phyloP scores from a whole-genome alignment of 2,888 invertebrate genomes.

The Drosophila demipolita region DNA sequence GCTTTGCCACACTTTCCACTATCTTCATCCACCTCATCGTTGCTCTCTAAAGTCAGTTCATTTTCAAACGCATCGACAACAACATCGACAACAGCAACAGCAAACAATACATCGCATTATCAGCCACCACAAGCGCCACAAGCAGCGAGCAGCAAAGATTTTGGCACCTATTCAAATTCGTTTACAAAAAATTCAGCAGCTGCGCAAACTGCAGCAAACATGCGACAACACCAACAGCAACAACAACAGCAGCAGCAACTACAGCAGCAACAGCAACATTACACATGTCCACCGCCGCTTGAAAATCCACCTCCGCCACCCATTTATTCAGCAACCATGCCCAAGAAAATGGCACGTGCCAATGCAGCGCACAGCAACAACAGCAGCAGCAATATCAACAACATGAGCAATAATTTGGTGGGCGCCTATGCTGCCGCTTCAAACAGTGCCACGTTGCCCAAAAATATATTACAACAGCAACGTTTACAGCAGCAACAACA shows the following conservation, averaged over 20 bases:
- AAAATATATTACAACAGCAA: slow-evolving; percentile 72
- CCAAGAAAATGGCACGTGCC: slow-evolving; percentile 70
- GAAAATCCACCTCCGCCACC: slow-evolving; percentile 84
- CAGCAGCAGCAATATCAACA: slow-evolving; percentile 33
- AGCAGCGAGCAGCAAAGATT: slow-evolving; percentile 62
- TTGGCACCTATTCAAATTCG: slow-evolving; percentile 77
- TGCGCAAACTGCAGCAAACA: slow-evolving; percentile 67
- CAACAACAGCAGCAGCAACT: slow-evolving; percentile 55
- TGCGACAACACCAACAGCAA: slow-evolving; percentile 67
- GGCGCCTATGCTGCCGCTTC: slow-evolving; percentile 76
- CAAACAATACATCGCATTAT: slow-evolving; percentile 67
- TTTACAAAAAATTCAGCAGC: slow-evolving; percentile 82
- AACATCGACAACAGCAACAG: slow-evolving; percentile 54
- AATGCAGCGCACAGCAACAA: slow-evolving; percentile 49
- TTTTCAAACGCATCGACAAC: slow-evolving; percentile 75
- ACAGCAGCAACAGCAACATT: slow-evolving; percentile 72
- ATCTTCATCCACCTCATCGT: slow-evolving; percentile 83
- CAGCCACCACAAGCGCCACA: slow-evolving; percentile 71
- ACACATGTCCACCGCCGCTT: slow-evolving; percentile 83
- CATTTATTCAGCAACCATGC: slow-evolving; percentile 82
- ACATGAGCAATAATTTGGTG: slow-evolving; percentile 55
- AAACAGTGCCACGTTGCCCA: slow-evolving; percentile 82
- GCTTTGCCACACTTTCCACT: slow-evolving; percentile 83
- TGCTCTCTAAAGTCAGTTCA: slow-evolving; percentile 83
- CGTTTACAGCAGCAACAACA: slow-evolving; percentile 67